Conservation (phyloP, 2,888 invertebrate genomes). For the Agonopterix alstromeriana region DNA sequence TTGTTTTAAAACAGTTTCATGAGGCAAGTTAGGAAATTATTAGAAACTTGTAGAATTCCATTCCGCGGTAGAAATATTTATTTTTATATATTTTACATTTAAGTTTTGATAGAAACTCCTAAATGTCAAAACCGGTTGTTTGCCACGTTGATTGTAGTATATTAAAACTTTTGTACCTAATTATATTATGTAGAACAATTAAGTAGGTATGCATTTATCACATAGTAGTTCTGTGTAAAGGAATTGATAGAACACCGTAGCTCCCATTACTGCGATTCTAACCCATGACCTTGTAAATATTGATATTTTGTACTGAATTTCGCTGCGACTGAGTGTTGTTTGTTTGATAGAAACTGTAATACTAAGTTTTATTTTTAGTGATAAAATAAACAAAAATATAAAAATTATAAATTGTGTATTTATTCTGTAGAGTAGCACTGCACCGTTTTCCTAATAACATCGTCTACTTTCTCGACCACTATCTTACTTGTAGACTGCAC, state of each 20-base stretch:
- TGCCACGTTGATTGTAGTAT: slow-evolving; percentile 17
- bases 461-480: slow-evolving; percentile 40
- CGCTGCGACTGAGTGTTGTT: slow-evolving; percentile 71
- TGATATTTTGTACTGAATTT: slow-evolving; percentile 60
- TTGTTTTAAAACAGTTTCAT: slow-evolving; percentile 54
- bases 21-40: slow-evolving; percentile 48
- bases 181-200: slow-evolving; percentile 9
- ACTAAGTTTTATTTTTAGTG: slow-evolving; percentile 74
- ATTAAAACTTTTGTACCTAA: slow-evolving; percentile 18
- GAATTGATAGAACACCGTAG: slow-evolving; percentile 19
- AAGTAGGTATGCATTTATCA: slow-evolving; percentile 56
- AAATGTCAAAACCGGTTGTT: slow-evolving; percentile 26
- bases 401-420: slow-evolving; percentile 51
- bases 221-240: slow-evolving; percentile 42
- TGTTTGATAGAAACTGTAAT: slow-evolving; percentile 74
- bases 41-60: slow-evolving; percentile 21
- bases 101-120: slow-evolving; percentile 39
- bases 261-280: slow-evolving; percentile 10
- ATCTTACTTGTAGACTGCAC: slow-evolving; percentile 44
- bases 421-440: slow-evolving; percentile 47
- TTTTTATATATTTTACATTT: slow-evolving; percentile 44
- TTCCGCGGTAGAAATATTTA: slow-evolving; percentile 63
- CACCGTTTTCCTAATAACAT: slow-evolving; percentile 50
- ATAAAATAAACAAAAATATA: slow-evolving; percentile 73
- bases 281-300: slow-evolving; percentile 66